phyloP scores from a whole-genome alignment of 2,888 invertebrate species.

The Amphimallon solstitiale region DNA sequence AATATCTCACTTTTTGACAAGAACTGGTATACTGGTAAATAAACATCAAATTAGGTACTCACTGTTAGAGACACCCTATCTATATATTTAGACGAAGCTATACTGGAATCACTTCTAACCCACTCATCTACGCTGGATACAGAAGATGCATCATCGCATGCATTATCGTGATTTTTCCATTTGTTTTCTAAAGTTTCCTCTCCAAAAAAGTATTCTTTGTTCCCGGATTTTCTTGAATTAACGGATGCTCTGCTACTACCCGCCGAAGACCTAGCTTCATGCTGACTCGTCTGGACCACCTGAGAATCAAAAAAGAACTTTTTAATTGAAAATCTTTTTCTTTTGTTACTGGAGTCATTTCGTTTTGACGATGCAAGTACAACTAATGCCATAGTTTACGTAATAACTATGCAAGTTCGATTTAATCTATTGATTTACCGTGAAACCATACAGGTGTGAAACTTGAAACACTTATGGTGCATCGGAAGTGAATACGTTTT shows the following conservation, averaged over 20 bases:
- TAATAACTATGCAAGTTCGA: not conserved
- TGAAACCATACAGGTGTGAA: slow-evolving; percentile 24
- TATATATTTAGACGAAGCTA: slow-evolving; percentile 58
- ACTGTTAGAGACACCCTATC: slow-evolving; percentile 60
- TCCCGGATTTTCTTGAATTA: slow-evolving; percentile 53
- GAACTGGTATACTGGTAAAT: no score
- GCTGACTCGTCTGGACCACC: slow-evolving; percentile 75
- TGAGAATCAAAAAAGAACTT: slow-evolving; percentile 52
- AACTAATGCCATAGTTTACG: slow-evolving; percentile 32
- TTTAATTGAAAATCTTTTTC: slow-evolving; percentile 10
- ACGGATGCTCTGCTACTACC: slow-evolving; percentile 55
- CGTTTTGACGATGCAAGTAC: slow-evolving; percentile 25
- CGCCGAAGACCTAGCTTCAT: slow-evolving; percentile 57
- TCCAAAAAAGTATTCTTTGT: slow-evolving; percentile 59
- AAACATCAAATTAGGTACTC: no score
- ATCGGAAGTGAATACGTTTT: not conserved
- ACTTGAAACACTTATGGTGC: not conserved
- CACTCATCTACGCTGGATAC: slow-evolving; percentile 61
- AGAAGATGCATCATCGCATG: slow-evolving; percentile 53
- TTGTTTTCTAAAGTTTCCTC: slow-evolving; percentile 58
- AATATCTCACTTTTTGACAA: no score
- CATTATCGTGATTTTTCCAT: slow-evolving; percentile 51
- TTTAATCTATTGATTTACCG: slow-evolving; percentile 17
- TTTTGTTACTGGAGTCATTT: slow-evolving; percentile 6
- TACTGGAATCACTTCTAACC: slow-evolving; percentile 58